These are phyloP conservation scores for Bruchidius siliquastri DNA, from an alignment of 2,888 invertebrate species.

Conservation along the genomic window DNA sequence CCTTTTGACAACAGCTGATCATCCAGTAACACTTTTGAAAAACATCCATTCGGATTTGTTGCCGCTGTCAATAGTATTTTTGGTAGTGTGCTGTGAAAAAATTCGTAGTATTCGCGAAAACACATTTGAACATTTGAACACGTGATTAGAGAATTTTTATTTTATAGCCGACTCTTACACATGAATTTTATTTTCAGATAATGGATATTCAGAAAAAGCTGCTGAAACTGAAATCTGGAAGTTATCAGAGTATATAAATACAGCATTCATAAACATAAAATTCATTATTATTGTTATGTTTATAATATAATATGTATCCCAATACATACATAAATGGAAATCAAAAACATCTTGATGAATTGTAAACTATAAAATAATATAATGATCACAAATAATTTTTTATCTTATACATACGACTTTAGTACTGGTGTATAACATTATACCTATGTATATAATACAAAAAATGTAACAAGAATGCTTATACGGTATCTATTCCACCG, in stretches of 20 bases:
- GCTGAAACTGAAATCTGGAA: conserved; percentile 26
- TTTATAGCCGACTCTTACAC: too few species aligned
- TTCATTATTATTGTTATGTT: background rate
- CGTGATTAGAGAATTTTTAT: too few species aligned
- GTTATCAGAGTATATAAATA: conserved; percentile 11
- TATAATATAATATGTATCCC: background rate
- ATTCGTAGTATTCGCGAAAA: too few species aligned
- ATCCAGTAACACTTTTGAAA: too few species aligned
- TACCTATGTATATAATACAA: background rate
- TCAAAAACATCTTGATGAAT: background rate
- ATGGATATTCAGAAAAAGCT: conserved; percentile 36
- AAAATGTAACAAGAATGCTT: background rate
- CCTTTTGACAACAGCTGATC: too few species aligned
- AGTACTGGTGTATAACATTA: background rate
- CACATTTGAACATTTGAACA: too few species aligned
- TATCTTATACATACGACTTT: background rate
- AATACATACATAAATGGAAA: background rate
- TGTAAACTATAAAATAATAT: background rate
- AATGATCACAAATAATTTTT: background rate
- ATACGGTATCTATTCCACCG: background rate
- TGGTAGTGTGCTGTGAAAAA: too few species aligned
- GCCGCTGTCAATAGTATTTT: too few species aligned
- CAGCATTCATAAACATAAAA: background rate
- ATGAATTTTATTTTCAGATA: conserved; percentile 28
- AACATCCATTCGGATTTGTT: too few species aligned